Conservation (phyloP, 2,113 vertebrate species). For the Tragelaphus strepsiceros region DNA sequence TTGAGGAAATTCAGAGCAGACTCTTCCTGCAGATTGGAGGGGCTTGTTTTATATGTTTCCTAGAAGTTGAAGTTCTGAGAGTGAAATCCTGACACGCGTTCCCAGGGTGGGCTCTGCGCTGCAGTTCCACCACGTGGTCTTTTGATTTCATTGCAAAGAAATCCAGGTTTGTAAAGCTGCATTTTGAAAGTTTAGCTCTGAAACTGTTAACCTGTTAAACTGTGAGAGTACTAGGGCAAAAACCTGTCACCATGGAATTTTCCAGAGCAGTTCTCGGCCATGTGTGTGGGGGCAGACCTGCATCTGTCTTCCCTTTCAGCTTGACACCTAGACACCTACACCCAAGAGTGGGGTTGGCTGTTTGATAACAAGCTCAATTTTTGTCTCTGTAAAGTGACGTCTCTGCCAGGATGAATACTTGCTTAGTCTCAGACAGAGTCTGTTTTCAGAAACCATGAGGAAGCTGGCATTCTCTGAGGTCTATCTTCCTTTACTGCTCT, state of each 20-base stretch:
- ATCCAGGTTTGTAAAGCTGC: neutral
- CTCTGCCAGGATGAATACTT: neutral
- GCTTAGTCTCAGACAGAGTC: neutral
- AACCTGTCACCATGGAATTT: neutral
- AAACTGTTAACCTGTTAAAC: neutral
- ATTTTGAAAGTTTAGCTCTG: neutral
- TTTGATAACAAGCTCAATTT: neutral
- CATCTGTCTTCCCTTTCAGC: neutral
- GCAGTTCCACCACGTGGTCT: neutral
- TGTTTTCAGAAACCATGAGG: neutral
- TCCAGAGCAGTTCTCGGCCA: neutral
- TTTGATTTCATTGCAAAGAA: neutral
- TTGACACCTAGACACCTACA: neutral
- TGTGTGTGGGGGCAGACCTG: neutral
- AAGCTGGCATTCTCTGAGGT: neutral
- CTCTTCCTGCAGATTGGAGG: neutral
- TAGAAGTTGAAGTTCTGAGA: neutral
- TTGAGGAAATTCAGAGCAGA: neutral
- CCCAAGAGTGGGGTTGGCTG: neutral
- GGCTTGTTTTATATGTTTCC: neutral
- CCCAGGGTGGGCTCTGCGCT: fast-evolving
- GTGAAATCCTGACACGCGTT: neutral
- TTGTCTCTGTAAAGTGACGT: neutral
- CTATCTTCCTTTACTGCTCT: neutral
- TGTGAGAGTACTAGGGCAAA: neutral